Evolutionary conservation across 1,140 invertebrate species (phyloP).

Genomic region (Hycleus cichorii): DNA sequence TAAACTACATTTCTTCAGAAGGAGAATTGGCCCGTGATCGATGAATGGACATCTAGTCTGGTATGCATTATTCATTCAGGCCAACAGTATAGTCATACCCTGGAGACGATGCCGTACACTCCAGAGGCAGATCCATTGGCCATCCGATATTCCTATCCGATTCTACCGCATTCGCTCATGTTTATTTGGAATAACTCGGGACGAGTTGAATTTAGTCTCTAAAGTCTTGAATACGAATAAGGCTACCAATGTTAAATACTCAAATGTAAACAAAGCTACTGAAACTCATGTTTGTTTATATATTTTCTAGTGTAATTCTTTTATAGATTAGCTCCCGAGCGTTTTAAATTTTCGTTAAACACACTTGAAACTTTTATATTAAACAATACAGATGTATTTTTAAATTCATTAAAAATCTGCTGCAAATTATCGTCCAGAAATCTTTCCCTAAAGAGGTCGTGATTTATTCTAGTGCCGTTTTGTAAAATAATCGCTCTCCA

Average conservation of each 20-base stretch:
- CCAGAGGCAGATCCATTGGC: constrained; percentile 16
- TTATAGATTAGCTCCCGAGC: too few species aligned
- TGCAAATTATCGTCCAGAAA: too few species aligned
- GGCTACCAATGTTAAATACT: constrained; percentile 18
- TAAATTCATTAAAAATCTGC: too few species aligned
- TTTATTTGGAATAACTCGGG: constrained; percentile 25
- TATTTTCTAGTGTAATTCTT: too few species aligned
- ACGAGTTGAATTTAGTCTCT: constrained; percentile 20
- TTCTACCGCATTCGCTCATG: constrained; percentile 20
- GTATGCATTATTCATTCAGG: constrained; percentile 26
- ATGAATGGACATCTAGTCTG: constrained; percentile 23
- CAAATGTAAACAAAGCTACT: background rate
- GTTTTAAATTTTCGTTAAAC: too few species aligned
- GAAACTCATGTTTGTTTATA: too few species aligned
- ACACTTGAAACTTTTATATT: too few species aligned
- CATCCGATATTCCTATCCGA: constrained; percentile 20
- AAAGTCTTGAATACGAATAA: constrained; percentile 23
- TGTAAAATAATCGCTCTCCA: too few species aligned
- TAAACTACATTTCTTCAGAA: constrained; percentile 21
- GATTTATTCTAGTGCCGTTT: too few species aligned
- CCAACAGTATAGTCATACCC: constrained; percentile 14
- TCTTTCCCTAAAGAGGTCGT: too few species aligned
- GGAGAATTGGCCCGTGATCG: constrained; percentile 24
- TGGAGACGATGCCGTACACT: background rate
- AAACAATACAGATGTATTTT: too few species aligned